Base-by-base conservation (phyloP, 2,113 vertebrate genomes). In the Channa argus region DNA sequence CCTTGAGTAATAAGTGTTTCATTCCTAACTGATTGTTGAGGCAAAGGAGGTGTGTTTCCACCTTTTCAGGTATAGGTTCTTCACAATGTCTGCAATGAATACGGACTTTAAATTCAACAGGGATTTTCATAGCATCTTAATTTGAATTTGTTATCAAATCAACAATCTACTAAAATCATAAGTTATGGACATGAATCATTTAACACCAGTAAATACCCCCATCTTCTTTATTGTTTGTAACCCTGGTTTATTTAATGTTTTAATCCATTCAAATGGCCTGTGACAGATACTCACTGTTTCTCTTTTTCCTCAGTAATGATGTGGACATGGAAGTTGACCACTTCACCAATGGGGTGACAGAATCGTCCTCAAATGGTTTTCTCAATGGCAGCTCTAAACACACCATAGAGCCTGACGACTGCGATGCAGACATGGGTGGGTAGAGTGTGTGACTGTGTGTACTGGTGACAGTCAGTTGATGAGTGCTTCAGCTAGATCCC, bases 321-420 rank as follows among this genome's bases (percentile, higher is more conserved):
- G 94, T 99, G 92, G 98, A 99, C 60, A 99, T 99, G 98, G 98
- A 99, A 92, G 96, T 97, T 69, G 98, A 99, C 90, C 98, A 98
- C 93, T 97, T 97, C 92, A 96, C 95, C 93, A 99, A 99, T 85
- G 98, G 98, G 65, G 95, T 99, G 90, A 95, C 96, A 72, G 97
- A 98, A 85, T 95, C 96, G 10, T 96, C 97, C 87, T 97, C 98
- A 85, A 99, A 99, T 79, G 98, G 98, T 91, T 98, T 99, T 93
- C 95, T 99, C 92, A 99, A 99, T 72, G 98, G 98, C 92, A 97
- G 96, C 94, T 95, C 96, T 92, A 97, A 97, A 91, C 97, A 98
- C 86, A 89, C 95, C 86, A 85, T 94, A 53, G 97, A 98, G 92
- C 94, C 96, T 67, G 97, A 98, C 85, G 97, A 99, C 90, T 98